Evolutionary conservation across 2,888 invertebrate species (phyloP).

Genomic region (Brachypterus glaber): DNA sequence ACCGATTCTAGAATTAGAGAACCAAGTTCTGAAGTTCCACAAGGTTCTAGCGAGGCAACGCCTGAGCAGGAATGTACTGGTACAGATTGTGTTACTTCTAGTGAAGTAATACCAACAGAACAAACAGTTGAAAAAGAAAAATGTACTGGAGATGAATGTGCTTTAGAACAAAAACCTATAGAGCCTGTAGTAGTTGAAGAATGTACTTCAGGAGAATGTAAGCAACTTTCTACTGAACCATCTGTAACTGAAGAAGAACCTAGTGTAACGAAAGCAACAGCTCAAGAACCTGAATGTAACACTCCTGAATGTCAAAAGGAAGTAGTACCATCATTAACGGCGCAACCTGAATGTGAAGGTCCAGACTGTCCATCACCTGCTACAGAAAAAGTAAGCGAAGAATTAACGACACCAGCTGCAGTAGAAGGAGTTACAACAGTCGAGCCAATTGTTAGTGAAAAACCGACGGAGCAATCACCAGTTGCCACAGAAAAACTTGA

Average conservation of each 20-base stretch:
- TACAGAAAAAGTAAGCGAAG: background rate
- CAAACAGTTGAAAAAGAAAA: background rate
- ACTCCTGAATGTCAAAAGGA: background rate
- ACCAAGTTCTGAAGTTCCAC: no score
- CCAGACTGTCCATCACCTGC: background rate
- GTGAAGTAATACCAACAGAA: slow-evolving; percentile 11
- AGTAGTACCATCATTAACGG: background rate
- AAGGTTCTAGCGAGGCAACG: background rate
- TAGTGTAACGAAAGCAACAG: background rate
- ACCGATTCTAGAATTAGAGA: no score
- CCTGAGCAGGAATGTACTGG: background rate
- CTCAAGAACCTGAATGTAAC: background rate
- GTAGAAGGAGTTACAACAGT: background rate
- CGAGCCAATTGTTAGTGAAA: no score
- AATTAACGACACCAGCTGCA: background rate
- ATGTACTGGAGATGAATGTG: background rate
- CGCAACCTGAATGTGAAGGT: background rate
- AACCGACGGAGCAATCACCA: no score
- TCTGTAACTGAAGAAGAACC: background rate
- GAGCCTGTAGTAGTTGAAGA: slow-evolving; percentile 1
- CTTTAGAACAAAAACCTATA: no score
- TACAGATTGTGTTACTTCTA: background rate
- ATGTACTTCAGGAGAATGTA: slow-evolving; percentile 8
- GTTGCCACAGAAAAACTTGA: no score
- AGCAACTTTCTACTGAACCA: background rate